phyloP scores from a whole-genome alignment of 2,888 invertebrate genomes.

The Scaptomyza parva region DNA sequence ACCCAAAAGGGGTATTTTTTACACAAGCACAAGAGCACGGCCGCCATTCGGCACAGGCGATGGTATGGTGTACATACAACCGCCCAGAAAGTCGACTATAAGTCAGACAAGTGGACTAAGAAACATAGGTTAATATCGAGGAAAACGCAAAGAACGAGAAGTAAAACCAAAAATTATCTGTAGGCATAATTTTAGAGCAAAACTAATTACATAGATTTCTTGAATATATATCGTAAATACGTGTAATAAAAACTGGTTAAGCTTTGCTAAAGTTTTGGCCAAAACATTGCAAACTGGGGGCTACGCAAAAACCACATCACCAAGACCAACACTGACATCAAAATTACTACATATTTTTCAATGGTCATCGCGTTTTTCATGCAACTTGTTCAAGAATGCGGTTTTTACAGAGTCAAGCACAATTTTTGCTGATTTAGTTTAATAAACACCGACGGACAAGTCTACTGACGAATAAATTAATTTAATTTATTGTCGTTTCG shows the following conservation, averaged over 20 bases:
- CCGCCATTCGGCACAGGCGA: constrained; percentile 71
- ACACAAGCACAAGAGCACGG: constrained; percentile 70
- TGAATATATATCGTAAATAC: background rate
- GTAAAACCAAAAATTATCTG: constrained; percentile 31
- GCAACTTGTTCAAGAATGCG: background rate
- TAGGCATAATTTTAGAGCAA: constrained; percentile 3
- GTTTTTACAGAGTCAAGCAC: background rate
- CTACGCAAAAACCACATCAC: background rate
- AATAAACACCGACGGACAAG: background rate
- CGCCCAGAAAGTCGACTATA: constrained; percentile 62
- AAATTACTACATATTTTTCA: background rate
- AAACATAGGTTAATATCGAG: constrained; percentile 1
- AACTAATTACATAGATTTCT: background rate
- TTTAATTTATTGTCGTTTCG: background rate
- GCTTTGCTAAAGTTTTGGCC: background rate
- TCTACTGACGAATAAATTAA: background rate
- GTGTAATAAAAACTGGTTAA: background rate
- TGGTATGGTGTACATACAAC: constrained; percentile 64
- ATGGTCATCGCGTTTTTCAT: background rate
- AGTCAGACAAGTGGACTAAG: constrained; percentile 41
- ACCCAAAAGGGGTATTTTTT: constrained; percentile 78
- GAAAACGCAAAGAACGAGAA: background rate
- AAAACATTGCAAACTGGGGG: background rate
- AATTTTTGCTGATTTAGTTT: constrained; percentile 1
- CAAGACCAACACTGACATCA: background rate